Conservation (phyloP, 2,113 vertebrate species). For the Zosterops borbonicus region DNA sequence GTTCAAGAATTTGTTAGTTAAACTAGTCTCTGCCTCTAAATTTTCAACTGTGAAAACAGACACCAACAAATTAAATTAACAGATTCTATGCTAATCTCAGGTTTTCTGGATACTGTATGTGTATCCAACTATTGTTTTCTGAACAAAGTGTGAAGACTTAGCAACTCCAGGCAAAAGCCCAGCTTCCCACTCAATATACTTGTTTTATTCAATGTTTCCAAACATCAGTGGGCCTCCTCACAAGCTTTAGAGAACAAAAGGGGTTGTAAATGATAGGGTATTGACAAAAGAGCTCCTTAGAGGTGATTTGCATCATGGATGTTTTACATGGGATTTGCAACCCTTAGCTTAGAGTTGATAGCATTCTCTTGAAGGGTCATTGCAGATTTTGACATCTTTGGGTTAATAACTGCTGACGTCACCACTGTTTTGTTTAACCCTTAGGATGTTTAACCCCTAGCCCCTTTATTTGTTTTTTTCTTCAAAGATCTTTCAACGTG, state of each 20-base stretch:
- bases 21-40: not conserved
- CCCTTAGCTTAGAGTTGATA: not conserved
- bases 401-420: not conserved
- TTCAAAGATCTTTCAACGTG: not conserved
- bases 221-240: not conserved
- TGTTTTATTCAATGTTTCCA: not conserved
- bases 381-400: not conserved
- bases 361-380: not conserved
- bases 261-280: not conserved
- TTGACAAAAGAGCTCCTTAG: not conserved
- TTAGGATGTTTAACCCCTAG: not conserved
- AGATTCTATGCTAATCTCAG: not conserved
- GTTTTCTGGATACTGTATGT: not conserved
- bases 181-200: not conserved
- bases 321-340: not conserved
- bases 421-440: not conserved
- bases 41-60: not conserved
- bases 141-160: not conserved
- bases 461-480: not conserved
- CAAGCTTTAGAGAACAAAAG: not conserved
- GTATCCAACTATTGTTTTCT: not conserved
- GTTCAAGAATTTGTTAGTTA: not conserved
- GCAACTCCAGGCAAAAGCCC: not conserved
- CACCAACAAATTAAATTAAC: fast-evolving
- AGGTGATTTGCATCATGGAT: not conserved